Base-by-base conservation (phyloP, 2,797 vertebrate species). In the Cossypha dichroa region DNA sequence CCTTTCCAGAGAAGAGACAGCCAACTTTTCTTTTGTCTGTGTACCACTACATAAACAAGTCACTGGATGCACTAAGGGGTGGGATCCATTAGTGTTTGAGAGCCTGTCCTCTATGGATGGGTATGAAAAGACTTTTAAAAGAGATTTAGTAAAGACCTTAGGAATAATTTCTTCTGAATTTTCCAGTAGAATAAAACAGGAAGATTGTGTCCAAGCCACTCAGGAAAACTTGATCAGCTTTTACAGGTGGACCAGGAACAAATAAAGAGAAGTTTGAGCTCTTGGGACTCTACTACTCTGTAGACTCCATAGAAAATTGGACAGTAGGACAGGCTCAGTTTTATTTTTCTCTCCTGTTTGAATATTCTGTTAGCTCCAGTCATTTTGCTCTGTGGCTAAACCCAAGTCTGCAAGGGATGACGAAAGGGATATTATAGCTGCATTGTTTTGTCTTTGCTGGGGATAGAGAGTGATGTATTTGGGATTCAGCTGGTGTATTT, bases 391-490 rank as follows among this genome's bases (percentile, higher is more conserved):
- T 59, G 84, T 90, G 95, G 85, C 74, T 91, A 75, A 93, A 92
- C 85, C 73, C 91, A 94, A 52, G 76, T 31, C 79, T 90, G 67
- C 48, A 49, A 55, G 34, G 41, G 52, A 64, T 83, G 90, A 84
- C 2, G 0, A 93, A 82, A 76, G 41, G 60, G 78, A 49, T 76
- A 94, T 92, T 88, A 85, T 15, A 83, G 79, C 88, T 91, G 48
- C 85, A 77, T 88, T 94, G 82, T 94, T 96, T 94, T 88, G 88
- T 92, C 91, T 97, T 94, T 70, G 58, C 85, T 1, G 3, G 70
- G 81, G 87, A 97, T 87, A 91, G 85, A 90, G 93, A 91, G 94
- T 96, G 94, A 97, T 97, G 80, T 95, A 97, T 95, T 95, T 95
- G 87, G 77, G 90, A 96, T 96, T 96, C 79, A 80, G 92, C 87